Conservation (phyloP, 2,888 invertebrate species). For the Ferdinandea cuprea region DNA sequence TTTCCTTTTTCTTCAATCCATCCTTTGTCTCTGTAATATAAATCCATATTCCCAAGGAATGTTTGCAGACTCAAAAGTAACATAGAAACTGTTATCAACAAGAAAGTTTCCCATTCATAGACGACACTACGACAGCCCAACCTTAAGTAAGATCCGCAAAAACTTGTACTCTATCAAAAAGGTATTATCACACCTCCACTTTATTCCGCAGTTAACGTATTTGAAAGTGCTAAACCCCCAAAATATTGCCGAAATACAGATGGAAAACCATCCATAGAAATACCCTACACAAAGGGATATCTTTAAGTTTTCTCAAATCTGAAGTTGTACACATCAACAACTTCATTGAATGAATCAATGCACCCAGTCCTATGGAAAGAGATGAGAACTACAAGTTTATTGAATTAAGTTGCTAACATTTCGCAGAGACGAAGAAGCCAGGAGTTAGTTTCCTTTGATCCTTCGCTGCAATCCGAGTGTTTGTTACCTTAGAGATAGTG, state of each 20-base stretch:
- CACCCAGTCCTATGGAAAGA: not conserved
- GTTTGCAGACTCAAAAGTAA: constrained; percentile 22
- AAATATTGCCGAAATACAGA: constrained; percentile 45
- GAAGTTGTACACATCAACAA: constrained; percentile 54
- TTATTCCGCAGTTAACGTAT: not conserved
- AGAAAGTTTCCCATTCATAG: constrained; percentile 23
- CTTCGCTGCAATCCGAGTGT: constrained; percentile 28
- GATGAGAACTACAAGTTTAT: constrained; percentile 34
- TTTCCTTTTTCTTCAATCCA: not conserved
- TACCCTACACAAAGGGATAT: constrained; percentile 33
- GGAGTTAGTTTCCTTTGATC: constrained; percentile 63
- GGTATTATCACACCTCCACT: too few species aligned
- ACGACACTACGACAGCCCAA: constrained; percentile 3
- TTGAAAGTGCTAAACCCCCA: not conserved
- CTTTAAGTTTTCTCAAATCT: constrained; percentile 15
- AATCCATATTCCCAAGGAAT: constrained; percentile 10
- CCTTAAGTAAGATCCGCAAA: constrained; percentile 39
- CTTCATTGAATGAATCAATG: constrained; percentile 64
- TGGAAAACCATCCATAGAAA: constrained; percentile 22
- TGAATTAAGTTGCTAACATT: constrained; percentile 68
- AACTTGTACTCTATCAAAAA: not conserved
- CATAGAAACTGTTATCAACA: constrained; percentile 31
- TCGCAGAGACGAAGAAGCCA: constrained; percentile 25
- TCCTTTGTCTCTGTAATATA: not conserved
- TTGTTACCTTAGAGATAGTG: constrained; percentile 48